phyloP scores from a whole-genome alignment of 2,113 vertebrate species.

The Columba livia region DNA sequence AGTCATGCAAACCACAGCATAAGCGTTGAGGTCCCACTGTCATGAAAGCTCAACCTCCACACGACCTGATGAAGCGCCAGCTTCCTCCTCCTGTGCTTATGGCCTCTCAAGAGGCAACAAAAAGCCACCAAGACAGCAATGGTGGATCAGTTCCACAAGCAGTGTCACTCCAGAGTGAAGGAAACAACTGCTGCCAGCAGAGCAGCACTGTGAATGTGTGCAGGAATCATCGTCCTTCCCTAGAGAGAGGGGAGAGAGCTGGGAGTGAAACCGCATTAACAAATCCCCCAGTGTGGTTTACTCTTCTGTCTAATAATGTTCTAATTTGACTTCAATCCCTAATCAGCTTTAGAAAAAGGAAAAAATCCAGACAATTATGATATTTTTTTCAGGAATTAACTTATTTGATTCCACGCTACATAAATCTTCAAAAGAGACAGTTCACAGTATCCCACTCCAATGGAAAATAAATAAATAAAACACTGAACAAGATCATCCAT shows the following conservation, averaged over 20 bases:
- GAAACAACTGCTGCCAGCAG: not conserved
- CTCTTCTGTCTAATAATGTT: not conserved
- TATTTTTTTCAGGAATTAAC: not conserved
- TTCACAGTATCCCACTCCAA: not conserved
- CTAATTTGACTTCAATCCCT: not conserved
- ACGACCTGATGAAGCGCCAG: rapidly evolving
- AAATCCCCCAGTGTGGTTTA: not conserved
- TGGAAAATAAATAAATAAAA: not conserved
- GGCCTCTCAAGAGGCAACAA: not conserved
- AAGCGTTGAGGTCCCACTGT: not conserved
- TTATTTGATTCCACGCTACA: not conserved
- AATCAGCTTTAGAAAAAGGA: not conserved
- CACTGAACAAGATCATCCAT: not conserved
- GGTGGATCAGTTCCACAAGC: not conserved
- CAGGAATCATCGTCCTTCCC: not conserved
- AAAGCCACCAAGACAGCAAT: not conserved
- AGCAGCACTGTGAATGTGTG: not conserved
- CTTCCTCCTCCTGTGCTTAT: not conserved
- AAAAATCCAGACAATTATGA: not conserved
- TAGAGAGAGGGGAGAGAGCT: not conserved
- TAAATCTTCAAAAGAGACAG: not conserved
- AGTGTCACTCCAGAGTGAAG: not conserved
- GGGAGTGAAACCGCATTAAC: not conserved
- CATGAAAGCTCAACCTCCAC: not conserved
- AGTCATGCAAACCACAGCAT: not conserved